Conservation (phyloP, 2,797 vertebrate species). For the Myotis daubentonii region DNA sequence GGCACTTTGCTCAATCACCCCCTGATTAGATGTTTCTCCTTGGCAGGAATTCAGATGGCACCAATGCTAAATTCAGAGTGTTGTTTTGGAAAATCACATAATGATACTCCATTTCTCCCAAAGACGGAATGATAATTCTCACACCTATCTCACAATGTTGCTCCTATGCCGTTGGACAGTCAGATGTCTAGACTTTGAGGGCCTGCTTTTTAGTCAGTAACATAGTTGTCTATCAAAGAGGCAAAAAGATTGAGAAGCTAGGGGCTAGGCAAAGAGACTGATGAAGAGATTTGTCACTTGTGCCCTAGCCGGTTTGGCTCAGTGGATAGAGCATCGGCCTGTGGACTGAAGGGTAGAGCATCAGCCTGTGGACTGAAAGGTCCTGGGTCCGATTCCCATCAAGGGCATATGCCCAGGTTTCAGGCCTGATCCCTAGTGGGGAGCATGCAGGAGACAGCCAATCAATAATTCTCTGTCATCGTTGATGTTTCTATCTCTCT, state of each 20-base stretch:
- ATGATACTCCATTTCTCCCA: not conserved
- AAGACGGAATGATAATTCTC: not conserved
- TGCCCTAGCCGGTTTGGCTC: too few relatives aligned
- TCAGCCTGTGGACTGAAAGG: too few relatives aligned
- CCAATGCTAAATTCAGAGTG: not conserved
- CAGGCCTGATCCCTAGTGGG: too few relatives aligned
- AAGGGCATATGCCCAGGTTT: too few relatives aligned
- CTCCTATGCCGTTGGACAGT: not conserved
- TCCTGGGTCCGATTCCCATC: too few relatives aligned
- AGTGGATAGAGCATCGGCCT: too few relatives aligned
- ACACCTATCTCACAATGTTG: not conserved
- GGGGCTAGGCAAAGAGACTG: not conserved
- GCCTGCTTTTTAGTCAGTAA: not conserved
- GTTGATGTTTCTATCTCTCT: too few relatives aligned
- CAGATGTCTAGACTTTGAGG: not conserved
- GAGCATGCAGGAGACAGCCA: too few relatives aligned
- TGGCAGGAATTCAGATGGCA: constrained; percentile 51
- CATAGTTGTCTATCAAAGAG: not conserved
- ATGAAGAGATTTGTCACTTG: not conserved
- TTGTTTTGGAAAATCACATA: not conserved
- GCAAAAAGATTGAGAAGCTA: not conserved
- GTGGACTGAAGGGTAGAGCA: too few relatives aligned
- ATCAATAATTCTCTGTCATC: too few relatives aligned
- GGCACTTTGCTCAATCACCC: constrained; percentile 30
- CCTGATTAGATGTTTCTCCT: constrained; percentile 58